These are phyloP conservation scores for Nasua narica DNA, from an alignment of 2,797 vertebrate genomes.

Conservation along the genomic window DNA sequence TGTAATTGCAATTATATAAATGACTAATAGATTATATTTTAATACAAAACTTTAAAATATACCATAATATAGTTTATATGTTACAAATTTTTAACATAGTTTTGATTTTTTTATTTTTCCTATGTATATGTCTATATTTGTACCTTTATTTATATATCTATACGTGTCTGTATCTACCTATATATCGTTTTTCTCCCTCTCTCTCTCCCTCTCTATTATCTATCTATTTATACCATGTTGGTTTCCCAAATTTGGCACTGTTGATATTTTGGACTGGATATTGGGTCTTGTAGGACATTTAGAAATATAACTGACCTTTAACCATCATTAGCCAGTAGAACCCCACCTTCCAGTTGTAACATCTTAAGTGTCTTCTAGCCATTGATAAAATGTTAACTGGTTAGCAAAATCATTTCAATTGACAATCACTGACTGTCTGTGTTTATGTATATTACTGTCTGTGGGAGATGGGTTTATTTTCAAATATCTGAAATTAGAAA, in stretches of 20 bases:
- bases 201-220: neutral
- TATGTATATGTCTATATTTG: too few species aligned
- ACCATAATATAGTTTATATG: too few species aligned
- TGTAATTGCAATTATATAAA: neutral
- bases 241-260: neutral
- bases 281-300: neutral
- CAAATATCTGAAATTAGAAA: neutral
- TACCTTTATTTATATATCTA: neutral
- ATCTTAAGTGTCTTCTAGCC: neutral
- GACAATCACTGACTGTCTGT: neutral
- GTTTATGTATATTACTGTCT: neutral
- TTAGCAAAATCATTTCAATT: neutral
- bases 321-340: neutral
- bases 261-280: neutral
- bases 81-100: neutral
- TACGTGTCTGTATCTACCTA: neutral
- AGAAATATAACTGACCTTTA: neutral
- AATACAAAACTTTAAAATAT: neutral
- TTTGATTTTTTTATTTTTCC: neutral
- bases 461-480: neutral
- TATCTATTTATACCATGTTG: neutral
- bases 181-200: neutral
- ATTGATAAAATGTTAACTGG: neutral
- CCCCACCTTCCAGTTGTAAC: neutral
- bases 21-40: neutral